These are phyloP conservation scores for Heliconius cydno DNA, from an alignment of 2,888 invertebrate genomes.

Conservation along the genomic window DNA sequence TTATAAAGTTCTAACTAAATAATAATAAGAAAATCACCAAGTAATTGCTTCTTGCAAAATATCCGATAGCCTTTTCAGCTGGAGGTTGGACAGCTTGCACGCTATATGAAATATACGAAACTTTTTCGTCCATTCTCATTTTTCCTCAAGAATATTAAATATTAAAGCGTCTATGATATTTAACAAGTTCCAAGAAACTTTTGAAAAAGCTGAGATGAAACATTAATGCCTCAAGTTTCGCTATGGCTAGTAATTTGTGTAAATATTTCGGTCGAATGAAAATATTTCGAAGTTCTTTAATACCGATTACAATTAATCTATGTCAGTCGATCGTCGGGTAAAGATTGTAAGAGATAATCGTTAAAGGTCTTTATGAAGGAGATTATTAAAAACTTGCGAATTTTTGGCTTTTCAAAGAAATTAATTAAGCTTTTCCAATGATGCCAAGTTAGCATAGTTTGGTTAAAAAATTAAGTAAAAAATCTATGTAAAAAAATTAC, in stretches of 20 bases:
- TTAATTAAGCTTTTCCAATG: neutral
- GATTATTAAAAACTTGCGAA: constrained; percentile 13
- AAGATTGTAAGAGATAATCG: constrained; percentile 36
- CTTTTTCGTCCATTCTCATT: constrained; percentile 32
- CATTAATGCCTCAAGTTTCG: constrained; percentile 33
- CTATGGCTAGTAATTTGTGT: constrained; percentile 30
- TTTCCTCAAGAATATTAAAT: constrained; percentile 35
- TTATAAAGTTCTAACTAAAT: neutral
- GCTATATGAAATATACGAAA: constrained; percentile 8
- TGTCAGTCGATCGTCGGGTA: constrained; percentile 40
- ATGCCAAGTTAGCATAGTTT: no score
- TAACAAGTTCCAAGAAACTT: constrained; percentile 29
- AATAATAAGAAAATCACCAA: neutral
- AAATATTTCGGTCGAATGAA: constrained; percentile 31
- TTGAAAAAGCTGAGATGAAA: constrained; percentile 15
- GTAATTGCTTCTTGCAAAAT: neutral
- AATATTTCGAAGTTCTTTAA: constrained; percentile 39
- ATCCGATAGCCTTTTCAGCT: neutral
- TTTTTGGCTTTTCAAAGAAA: neutral
- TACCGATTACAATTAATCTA: constrained; percentile 47
- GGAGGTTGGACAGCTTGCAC: neutral
- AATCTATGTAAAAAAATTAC: neutral
- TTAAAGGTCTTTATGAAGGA: constrained; percentile 8
- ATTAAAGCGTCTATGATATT: constrained; percentile 37
- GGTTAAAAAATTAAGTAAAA: neutral